Evolutionary conservation across 1,140 invertebrate genomes (phyloP), one percentile per base, ranked within the genome.

Genomic region (Pseudomyrmex cubaensis): DNA sequence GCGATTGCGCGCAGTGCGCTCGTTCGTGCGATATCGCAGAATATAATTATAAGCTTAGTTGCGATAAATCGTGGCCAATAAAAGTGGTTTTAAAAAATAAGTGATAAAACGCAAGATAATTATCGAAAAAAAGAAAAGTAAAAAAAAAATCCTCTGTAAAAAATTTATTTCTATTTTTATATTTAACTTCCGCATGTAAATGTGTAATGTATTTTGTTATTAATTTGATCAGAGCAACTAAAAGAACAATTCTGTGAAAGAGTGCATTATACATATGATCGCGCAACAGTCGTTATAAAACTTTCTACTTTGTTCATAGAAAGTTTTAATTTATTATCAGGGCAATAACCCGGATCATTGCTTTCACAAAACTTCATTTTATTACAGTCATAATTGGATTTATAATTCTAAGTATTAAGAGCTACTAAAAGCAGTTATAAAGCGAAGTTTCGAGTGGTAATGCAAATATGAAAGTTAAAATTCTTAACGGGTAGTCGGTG

Each of bases 391-490:
- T 77, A 77, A 77, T 77, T 66, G 48, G 62, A 67, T 67, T 76
- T 66, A 64, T 46, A 75, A 75, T 75, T 63, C 46, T 15, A 67
- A 77, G 46, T 67, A 77, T 77, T 54, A 77, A 77, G 48, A 77
- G 74, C 25, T 76, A 75, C 25, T 75, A 64, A 63, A 74, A 63
- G 73, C 46, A 75, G 15, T 63, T 76, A 76, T 22, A 52, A 54
- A 67, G 17, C 67, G 50, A 54, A 77, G 62, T 77, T 77, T 66
- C 25, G 25, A 54, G 25, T 77, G 62, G 25, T 54, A 67, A 54
- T 56, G 74, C 17, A 77, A 77, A 77, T 77, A 77, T 44, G 17
- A 77, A 67, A 77, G 48, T 17, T 77, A 56, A 22, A 77, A 77
- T 44, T 77, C 25, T 77, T 67, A 77, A 46, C 25, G 62, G 25